Percentiles rank a stretch among this genome's conserved stretches.
phyloP scores from a whole-genome alignment of 2,113 vertebrate species.

The Oncorhynchus mykiss region DNA sequence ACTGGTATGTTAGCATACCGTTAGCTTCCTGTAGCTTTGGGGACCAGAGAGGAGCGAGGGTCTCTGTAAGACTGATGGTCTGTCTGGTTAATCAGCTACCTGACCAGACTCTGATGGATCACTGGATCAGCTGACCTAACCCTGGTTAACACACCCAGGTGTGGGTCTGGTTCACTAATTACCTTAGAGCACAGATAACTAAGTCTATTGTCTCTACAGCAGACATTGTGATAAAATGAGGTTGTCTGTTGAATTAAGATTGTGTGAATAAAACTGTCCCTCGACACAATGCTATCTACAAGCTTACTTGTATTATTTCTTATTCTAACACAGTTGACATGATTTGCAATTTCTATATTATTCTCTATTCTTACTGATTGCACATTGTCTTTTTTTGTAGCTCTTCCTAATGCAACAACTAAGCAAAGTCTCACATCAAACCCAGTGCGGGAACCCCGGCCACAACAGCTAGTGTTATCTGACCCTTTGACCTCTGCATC shows the following conservation, averaged over 20 bases:
- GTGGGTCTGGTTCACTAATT: conserved; percentile 85
- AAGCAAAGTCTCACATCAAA: conserved; percentile 22
- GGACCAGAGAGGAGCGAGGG: conserved; percentile 55
- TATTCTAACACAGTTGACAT: too few relatives aligned
- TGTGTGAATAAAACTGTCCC: neutral
- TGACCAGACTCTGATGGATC: conserved; percentile 80
- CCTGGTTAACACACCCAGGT: conserved; percentile 76
- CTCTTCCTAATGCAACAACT: too few relatives aligned
- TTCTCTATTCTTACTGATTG: too few relatives aligned
- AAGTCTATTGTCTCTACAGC: conserved; percentile 79
- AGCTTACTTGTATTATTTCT: too few relatives aligned
- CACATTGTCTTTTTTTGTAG: too few relatives aligned
- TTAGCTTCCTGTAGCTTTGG: conserved; percentile 68
- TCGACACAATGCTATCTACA: too few relatives aligned
- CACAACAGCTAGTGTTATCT: conserved; percentile 17
- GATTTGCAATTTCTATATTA: too few relatives aligned
- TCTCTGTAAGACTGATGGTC: conserved; percentile 43
- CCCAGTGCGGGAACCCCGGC: conserved; percentile 28
- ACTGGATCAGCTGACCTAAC: conserved; percentile 69
- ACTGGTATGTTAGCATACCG: conserved; percentile 28
- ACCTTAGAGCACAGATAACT: conserved; percentile 58
- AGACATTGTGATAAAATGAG: conserved; percentile 64
- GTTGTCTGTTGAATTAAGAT: conserved; percentile 43
- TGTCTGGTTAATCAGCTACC: conserved; percentile 78
- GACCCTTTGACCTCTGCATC: conserved; percentile 53